Evolutionary conservation across 2,797 vertebrate genomes (phyloP), one percentile per base, ranked within the genome.

Genomic region (Platyrinchus mystaceus): DNA sequence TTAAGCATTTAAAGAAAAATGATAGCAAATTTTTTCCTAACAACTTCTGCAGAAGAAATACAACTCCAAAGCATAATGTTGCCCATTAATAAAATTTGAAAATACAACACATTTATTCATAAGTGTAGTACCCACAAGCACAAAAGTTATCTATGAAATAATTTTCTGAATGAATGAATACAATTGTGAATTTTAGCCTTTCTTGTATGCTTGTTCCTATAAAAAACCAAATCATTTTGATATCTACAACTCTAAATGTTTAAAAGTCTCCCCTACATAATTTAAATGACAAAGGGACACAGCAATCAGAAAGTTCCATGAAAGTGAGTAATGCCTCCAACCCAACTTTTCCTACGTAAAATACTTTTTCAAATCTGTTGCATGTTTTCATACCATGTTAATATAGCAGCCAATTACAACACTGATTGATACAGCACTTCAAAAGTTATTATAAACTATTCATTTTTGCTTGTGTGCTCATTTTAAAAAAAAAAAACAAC

Each of bases 21-120:
- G 14, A 0, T 21, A 75, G 60, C 8, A 28, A 9, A 30, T 5
- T 21, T 47, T 24, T 76, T 23, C 22, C 43, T 52, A 41, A 60
- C 3, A 87, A 62, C 14, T 69, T 59, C 11, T 49, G 20, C 15
- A 49, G 8, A 83, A 66, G 9, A 43, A 70, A 17, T 6, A 0
- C 4, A 73, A 43, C 4, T 26, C 26, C 8, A 37, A 69, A 76
- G 28, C 4, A 13, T 37, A 50, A 66, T 3, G 5, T 1, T 58
- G 13, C 18, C 10, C 2, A n/a, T 37, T 14, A 73, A 34, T 11
- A 59, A 62, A 63, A 76, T 11, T 11, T 56, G 4, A 66, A 76
- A 63, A 64, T 14, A 46, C 4, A 49, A 11, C 7, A 56, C 0
- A 0, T 36, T 44, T 26, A 62, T 12, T 41, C 10, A 9, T 32